Percentiles rank a stretch among this genome's conserved stretches.
Conservation (phyloP, 2,113 vertebrate species). For the Podiceps cristatus region DNA sequence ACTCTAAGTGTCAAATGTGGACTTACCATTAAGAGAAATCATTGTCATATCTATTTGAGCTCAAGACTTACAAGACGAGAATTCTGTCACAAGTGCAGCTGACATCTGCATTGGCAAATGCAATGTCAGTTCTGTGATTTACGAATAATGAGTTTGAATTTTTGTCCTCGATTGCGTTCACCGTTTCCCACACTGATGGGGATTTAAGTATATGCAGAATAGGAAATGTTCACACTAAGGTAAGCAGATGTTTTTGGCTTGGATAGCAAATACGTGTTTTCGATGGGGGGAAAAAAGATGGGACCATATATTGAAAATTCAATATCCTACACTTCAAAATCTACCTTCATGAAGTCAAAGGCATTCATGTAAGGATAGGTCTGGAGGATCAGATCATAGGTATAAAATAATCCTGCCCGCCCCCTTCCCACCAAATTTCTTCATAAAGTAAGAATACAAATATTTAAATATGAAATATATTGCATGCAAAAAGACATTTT, state of each 20-base stretch:
- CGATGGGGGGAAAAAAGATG: neutral
- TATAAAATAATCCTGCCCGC: neutral
- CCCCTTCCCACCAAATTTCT: neutral
- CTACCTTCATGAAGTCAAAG: neutral
- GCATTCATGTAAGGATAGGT: neutral
- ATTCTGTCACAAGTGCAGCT: neutral
- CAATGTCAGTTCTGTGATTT: neutral
- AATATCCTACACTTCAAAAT: neutral
- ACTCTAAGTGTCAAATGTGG: neutral
- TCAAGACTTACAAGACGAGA: neutral
- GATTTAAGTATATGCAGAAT: neutral
- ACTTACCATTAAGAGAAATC: neutral
- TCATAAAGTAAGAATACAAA: neutral
- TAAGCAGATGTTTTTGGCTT: neutral
- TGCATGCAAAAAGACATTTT: neutral
- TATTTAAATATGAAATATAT: neutral
- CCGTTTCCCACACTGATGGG: neutral
- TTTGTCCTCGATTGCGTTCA: neutral
- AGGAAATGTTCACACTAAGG: neutral
- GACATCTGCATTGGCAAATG: neutral
- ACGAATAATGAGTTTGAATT: neutral
- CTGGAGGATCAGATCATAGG: neutral
- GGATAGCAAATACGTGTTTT: neutral
- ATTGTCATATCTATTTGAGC: neutral
- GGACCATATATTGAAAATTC: neutral